Base-by-base conservation (phyloP, 2,797 vertebrate genomes). In the Crocidura indochinensis region DNA sequence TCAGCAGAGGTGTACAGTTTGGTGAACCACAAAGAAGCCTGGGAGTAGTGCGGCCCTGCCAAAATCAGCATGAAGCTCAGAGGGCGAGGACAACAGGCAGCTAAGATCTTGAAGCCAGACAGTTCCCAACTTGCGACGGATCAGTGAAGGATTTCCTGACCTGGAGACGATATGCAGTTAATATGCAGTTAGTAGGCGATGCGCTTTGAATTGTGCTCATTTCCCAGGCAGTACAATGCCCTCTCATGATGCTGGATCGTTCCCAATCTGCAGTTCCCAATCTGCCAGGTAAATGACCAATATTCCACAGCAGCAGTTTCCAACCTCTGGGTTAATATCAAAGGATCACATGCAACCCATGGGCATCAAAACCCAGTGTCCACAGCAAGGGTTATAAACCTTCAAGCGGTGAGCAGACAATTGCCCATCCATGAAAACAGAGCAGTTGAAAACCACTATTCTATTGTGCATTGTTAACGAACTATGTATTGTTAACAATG, bases 1-100 rank as follows among this genome's bases (percentile, higher is more conserved):
- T 86, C 60, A 62, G 60, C 31, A 68, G 29, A 82, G 12, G 20
- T 74, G 29, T 6, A 72, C 1, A 49, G 38, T 65, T 11, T 77
- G 76, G 82, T 73, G 60, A 94, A 72, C 15, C 67, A 26, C 15
- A 20, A 88, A 53, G 62, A 88, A 88, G 62, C 9, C 62, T 81
- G 14, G n/a, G 26, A 88, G 29, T 7, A 76, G 9, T 8, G 31
- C 27, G 68, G 65, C 65, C 84, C 15, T 78, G 29, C 27, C 60
- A 24, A 62, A 24, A 64, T 24, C 38, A 75, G 9, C 53, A 83
- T 27, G 20, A 76, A n/a, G 27, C 69, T 80, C 51, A 90, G 67
- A 73, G 12, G 31, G 51, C 27, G 44, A 68, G 9, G 51, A 27
- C 38, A 26, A 84, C 29, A 53, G 24, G 26, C 6, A 78, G 31